Evolutionary conservation across 2,113 vertebrate species (phyloP), one percentile per base, ranked within the genome.

Genomic region (Galbula dea): DNA sequence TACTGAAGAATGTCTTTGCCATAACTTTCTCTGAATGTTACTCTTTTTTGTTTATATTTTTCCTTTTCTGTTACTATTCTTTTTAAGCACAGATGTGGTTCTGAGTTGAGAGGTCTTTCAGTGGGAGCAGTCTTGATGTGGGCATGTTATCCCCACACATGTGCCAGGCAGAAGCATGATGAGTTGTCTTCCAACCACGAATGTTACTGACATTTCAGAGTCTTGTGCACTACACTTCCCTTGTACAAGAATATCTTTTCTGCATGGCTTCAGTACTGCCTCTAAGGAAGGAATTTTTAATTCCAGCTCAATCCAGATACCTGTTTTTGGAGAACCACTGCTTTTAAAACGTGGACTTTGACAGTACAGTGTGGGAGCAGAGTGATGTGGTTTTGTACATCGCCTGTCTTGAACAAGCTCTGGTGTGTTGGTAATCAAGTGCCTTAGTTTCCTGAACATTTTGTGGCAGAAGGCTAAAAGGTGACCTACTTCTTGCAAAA

Each of bases 401-500:
- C 4, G 22, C 72, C 29, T 34, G 4, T 48, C 34, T 83, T 49
- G 27, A 89, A 1, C 66, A 45, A 49, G 72, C 59, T 55, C 5
- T 46, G 63, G 34, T 4, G 1, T 89, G 46, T 67, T 89, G 71
- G 11, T 21, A 10, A 20, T 80, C 2, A 8, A 22, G 22, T 80
- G 69, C 61, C 43, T 86, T 54, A 13, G 23, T 61, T 88, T 90
- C 77, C 73, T 63, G 67, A 93, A 55, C 1, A 3, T 65, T 82
- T 51, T 69, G 16, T 83, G 89, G 49, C 34, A 75, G 61, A 45
- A 78, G 52, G 18, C 24, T 52, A 12, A 67, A 77, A 63, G n/a
- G 43, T 82, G 71, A 80, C 59, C n/a, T 63, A 19, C 51, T 88
- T 86, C 19, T 52, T 94, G 48, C 17, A 80, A 61, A n/a, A 72